These are phyloP conservation scores for Amphipoea oculea DNA, from an alignment of 2,888 invertebrate species.

Conservation along the genomic window DNA sequence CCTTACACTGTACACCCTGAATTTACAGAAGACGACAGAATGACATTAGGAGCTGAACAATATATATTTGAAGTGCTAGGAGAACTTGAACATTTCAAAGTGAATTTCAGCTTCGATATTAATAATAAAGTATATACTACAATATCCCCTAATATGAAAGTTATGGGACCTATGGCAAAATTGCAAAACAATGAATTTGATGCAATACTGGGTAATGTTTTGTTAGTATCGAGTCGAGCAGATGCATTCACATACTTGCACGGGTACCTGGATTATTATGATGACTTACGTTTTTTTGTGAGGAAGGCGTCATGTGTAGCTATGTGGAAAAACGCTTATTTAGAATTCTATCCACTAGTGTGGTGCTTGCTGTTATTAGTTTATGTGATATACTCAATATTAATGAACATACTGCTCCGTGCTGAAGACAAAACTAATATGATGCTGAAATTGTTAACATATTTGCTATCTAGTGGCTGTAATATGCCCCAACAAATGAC, in stretches of 20 bases:
- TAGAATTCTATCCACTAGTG: conserved; percentile 50
- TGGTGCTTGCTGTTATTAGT: conserved; percentile 41
- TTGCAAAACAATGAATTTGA: conserved; percentile 52
- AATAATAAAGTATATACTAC: not conserved
- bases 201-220: conserved; percentile 36
- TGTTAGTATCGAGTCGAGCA: conserved; percentile 25
- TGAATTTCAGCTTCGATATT: conserved; percentile 42
- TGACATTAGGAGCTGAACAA: conserved; percentile 54
- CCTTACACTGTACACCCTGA: conserved; percentile 56
- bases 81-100: conserved; percentile 52
- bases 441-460: conserved; percentile 49
- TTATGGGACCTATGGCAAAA: conserved; percentile 28
- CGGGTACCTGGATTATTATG: conserved; percentile 55
- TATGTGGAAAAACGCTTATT: conserved; percentile 60
- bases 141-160: conserved; percentile 40
- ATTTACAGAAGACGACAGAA: not conserved
- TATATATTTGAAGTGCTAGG: conserved; percentile 51
- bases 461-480: conserved; percentile 37
- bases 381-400: conserved; percentile 35
- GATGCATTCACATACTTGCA: conserved; percentile 49
- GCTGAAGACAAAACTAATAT: conserved; percentile 39
- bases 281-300: conserved; percentile 51
- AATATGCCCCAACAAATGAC: conserved; percentile 1
- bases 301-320: conserved; percentile 19
- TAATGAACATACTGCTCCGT: conserved; percentile 45